phyloP scores from a whole-genome alignment of 2,888 invertebrate species.

The Tetramorium bicarinatum region DNA sequence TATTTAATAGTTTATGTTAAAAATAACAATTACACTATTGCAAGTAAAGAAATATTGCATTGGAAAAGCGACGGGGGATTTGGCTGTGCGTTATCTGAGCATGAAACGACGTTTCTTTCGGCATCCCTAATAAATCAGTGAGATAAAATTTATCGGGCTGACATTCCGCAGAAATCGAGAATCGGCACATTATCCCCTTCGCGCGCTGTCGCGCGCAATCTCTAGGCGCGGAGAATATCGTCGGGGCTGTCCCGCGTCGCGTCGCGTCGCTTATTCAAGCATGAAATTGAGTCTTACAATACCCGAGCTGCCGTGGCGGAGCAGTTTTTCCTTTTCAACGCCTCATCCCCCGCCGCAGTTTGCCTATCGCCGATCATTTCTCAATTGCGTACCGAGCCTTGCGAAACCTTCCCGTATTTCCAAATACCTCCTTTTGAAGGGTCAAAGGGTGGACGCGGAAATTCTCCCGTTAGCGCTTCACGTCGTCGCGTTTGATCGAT shows the following conservation, averaged over 20 bases:
- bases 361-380: conserved; percentile 64
- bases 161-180: conserved; percentile 68
- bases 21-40: not conserved
- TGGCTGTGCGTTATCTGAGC: conserved; percentile 6
- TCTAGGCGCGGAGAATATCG: conserved; percentile 63
- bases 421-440: conserved; percentile 21
- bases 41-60: not conserved
- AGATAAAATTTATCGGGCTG: conserved; percentile 69
- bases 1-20: not conserved
- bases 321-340: conserved; percentile 60
- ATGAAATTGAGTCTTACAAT: conserved; percentile 76
- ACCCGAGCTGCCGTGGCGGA: conserved; percentile 43
- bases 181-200: conserved; percentile 69
- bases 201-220: conserved; percentile 52
- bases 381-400: conserved; percentile 50
- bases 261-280: conserved; percentile 65
- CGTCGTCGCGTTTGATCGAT: conserved; percentile 36
- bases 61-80: not conserved
- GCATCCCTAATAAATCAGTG: conserved; percentile 66
- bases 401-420: not conserved
- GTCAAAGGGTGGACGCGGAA: conserved; percentile 44
- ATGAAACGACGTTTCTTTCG: conserved; percentile 7
- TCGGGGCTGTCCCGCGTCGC: conserved; percentile 48
- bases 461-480: conserved; percentile 32
- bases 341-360: conserved; percentile 28